Conservation (phyloP, 2,888 invertebrate genomes). For the Diabrotica balteata region DNA sequence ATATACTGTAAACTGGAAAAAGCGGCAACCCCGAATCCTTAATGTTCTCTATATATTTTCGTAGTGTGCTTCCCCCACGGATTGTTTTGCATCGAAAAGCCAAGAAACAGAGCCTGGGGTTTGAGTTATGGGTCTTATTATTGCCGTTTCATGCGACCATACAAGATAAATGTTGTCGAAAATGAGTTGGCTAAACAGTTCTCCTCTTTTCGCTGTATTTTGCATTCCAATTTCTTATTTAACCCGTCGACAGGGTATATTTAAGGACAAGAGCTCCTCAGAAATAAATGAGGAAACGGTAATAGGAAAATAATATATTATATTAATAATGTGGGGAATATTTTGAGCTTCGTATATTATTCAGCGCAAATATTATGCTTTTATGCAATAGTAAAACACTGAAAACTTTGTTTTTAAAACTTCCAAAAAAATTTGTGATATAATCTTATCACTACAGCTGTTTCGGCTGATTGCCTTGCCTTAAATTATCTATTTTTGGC, state of each 20-base stretch:
- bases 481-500: too few relatives aligned
- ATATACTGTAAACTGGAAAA: neutral
- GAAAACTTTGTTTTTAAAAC: too few relatives aligned
- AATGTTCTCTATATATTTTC: constrained; percentile 21
- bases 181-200: constrained; percentile 53
- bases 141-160: constrained; percentile 57
- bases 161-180: constrained; percentile 58
- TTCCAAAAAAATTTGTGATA: too few relatives aligned
- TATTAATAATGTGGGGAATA: neutral
- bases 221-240: constrained; percentile 21
- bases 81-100: constrained; percentile 39
- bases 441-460: too few relatives aligned
- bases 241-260: constrained; percentile 4
- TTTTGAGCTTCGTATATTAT: neutral
- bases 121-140: constrained; percentile 59
- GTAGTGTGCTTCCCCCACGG: constrained; percentile 12
- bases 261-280: neutral
- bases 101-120: constrained; percentile 42
- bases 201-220: constrained; percentile 28
- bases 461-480: too few relatives aligned
- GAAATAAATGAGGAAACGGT: neutral
- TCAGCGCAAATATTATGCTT: too few relatives aligned
- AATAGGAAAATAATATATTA: neutral
- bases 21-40: constrained; percentile 9
- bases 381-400: too few relatives aligned